Percentiles rank a stretch among this genome's conserved stretches.
Evolutionary conservation across 2,888 invertebrate genomes (phyloP).

Genomic region (Tipula lateralis): DNA sequence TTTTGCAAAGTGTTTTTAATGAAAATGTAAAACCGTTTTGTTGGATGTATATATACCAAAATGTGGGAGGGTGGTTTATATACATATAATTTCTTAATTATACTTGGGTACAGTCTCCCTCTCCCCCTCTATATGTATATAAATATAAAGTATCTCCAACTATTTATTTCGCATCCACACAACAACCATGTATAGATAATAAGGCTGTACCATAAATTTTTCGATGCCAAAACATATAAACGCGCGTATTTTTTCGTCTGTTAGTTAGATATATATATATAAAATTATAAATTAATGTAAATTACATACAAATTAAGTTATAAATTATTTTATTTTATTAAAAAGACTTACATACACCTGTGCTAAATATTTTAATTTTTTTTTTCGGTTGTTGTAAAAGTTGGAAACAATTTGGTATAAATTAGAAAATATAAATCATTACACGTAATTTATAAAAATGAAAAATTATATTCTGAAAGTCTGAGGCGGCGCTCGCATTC

Average conservation of each 20-base stretch:
- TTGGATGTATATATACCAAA: not conserved
- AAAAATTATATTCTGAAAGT: not conserved
- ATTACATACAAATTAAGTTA: constrained; percentile 34
- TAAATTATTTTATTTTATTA: constrained; percentile 33
- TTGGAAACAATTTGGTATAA: not conserved
- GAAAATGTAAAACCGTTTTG: constrained; percentile 3
- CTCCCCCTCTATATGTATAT: too few relatives aligned
- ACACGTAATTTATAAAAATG: not conserved
- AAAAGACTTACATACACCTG: constrained; percentile 33
- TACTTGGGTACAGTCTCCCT: too few relatives aligned
- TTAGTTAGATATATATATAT: not conserved
- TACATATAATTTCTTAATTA: not conserved
- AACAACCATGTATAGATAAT: not conserved
- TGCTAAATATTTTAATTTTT: constrained; percentile 27
- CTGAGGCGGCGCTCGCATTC: not conserved
- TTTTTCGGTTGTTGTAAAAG: not conserved
- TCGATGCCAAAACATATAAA: not conserved
- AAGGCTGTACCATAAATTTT: not conserved
- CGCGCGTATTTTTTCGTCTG: not conserved
- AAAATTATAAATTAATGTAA: constrained; percentile 32
- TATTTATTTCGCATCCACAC: not conserved
- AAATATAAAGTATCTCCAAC: not conserved
- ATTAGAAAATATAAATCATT: constrained; percentile 24
- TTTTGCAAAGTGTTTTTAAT: constrained; percentile 20
- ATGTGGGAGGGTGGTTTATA: not conserved